These are phyloP conservation scores for Panthera uncia DNA, from an alignment of 2,113 vertebrate species.

Conservation along the genomic window DNA sequence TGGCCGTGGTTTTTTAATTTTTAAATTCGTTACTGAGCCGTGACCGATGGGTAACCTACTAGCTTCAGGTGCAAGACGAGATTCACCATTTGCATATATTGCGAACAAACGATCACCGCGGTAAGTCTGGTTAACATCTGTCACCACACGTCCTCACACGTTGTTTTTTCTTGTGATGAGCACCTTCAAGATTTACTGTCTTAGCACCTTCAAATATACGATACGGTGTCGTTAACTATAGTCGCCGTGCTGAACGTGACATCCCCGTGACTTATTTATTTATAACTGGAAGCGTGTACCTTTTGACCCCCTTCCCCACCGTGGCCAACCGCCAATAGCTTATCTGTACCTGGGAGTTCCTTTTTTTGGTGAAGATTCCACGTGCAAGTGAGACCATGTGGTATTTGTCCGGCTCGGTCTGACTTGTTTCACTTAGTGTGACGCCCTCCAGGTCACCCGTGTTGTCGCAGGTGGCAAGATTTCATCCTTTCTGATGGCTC, in stretches of 20 bases:
- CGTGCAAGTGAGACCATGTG: neutral
- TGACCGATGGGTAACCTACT: neutral
- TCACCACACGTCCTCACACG: neutral
- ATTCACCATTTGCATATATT: neutral
- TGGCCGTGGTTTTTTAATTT: neutral
- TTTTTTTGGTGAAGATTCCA: neutral
- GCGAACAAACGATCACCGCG: accelerated
- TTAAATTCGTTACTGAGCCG: neutral
- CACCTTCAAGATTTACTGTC: neutral
- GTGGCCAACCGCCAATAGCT: accelerated
- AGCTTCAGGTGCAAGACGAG: accelerated
- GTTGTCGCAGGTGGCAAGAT: neutral
- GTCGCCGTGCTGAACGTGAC: neutral
- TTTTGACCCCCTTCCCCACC: neutral
- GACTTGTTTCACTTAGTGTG: neutral
- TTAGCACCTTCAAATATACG: neutral
- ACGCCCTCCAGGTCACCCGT: neutral
- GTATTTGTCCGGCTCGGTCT: neutral
- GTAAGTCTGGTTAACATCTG: neutral
- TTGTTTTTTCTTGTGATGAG: neutral
- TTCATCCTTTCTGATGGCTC: neutral
- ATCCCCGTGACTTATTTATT: neutral
- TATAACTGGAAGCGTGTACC: too few species aligned
- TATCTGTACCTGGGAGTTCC: neutral
- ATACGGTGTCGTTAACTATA: neutral